phyloP scores from a whole-genome alignment of 1,140 invertebrate species.

The Anadara kagoshimensis region DNA sequence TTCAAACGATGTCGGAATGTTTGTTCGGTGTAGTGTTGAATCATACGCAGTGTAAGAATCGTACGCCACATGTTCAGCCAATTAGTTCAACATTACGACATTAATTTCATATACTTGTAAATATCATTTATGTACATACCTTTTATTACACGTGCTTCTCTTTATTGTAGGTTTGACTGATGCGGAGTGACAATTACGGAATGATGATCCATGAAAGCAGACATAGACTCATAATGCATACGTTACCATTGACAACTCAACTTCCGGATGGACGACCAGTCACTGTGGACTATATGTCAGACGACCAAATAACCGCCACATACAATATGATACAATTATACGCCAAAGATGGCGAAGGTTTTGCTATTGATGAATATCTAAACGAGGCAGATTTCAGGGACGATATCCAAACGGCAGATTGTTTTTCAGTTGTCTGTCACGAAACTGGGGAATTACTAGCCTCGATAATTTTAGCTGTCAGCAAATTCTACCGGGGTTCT shows the following conservation, averaged over 20 bases:
- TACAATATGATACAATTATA: conserved; percentile 46
- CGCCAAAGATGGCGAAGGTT: conserved; percentile 45
- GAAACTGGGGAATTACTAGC: conserved; percentile 43
- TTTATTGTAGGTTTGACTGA: conserved; percentile 2
- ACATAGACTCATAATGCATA: conserved; percentile 8
- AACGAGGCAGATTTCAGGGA: conserved; percentile 51
- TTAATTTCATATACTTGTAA: no score
- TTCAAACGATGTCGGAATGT: no score
- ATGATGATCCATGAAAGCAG: conserved; percentile 29
- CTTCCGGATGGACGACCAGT: conserved; percentile 42
- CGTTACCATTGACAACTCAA: conserved; percentile 37
- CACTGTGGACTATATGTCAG: conserved; percentile 43
- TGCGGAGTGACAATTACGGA: not conserved
- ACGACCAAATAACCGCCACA: conserved; percentile 43
- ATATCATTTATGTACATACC: no score
- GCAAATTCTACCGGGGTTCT: conserved; percentile 54
- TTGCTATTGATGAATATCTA: conserved; percentile 52
- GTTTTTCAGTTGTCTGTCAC: conserved; percentile 41
- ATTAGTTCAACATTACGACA: no score
- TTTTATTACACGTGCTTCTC: no score
- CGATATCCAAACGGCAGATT: conserved; percentile 42
- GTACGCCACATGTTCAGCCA: no score
- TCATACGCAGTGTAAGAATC: no score
- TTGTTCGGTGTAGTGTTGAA: no score
- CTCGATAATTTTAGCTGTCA: conserved; percentile 44